Evolutionary conservation across 2,888 invertebrate species (phyloP), one percentile per base, ranked within the genome.

Genomic region (Mythimna pallens): DNA sequence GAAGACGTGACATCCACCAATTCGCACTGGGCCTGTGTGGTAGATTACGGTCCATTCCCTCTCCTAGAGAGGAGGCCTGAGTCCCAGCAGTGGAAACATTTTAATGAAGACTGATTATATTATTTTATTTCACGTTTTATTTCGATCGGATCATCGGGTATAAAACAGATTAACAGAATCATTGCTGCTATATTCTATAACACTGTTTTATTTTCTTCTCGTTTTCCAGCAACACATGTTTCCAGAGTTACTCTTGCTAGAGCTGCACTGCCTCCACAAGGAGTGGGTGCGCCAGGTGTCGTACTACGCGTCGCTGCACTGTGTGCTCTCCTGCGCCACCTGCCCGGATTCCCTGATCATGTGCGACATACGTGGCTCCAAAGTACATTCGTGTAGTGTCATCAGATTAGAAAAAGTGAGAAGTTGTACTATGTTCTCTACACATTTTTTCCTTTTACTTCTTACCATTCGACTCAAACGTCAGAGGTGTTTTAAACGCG

Each of bases 271-370:
- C 63, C 92, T 97, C 59, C 98, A 98, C 91, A 91, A 92, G 7
- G 97, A 98, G 88, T 97, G 98, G 97, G 97, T 98, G 70, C 97
- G 97, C 10, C 97, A 98, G 90, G 97, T 98, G 61, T 96, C 96
- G 72, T 98, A 97, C 93, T 97, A 97, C 86, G 94, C 96, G 54
- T 96, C 97, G 70, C 94, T 98, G 86, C 97, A 97, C 89, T 97
- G 97, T 83, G 96, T 98, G 63, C 96, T 98, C 20, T 98, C 98
- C 0, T 98, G 97, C 82, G 97, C 97, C 66, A 97, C 97, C 73
- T 97, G 97, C 85, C 89, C 92, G 1, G 94, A 90, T 94, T 96
- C 98, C 1, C 93, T 98, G 82, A 96, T 97, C 85, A 96, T 98
- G 93, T 96, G 97, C 69, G 97, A 98, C 92, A 92, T 97, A 40